Percentiles rank a stretch among this genome's conserved stretches.
phyloP scores from a whole-genome alignment of 2,797 vertebrate species.

The Pitangus sulphuratus region DNA sequence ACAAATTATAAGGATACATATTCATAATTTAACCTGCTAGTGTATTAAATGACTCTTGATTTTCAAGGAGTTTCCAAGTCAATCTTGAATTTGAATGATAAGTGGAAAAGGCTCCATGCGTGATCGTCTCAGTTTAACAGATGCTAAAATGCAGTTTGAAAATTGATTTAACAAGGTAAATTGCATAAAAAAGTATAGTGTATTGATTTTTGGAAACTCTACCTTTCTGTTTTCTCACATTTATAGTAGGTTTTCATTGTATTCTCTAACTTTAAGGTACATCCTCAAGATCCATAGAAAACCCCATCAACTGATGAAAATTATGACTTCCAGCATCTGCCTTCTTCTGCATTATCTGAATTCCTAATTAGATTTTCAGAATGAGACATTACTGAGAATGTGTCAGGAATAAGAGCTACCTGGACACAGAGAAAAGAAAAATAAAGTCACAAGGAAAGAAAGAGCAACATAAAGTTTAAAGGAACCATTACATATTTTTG shows the following conservation, averaged over 20 bases:
- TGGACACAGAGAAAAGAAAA: neutral
- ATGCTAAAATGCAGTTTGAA: neutral
- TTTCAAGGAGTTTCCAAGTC: neutral
- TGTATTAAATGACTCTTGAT: neutral
- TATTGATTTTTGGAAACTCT: neutral
- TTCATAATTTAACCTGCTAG: conserved; percentile 32
- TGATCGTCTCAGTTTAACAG: neutral
- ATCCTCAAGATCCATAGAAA: neutral
- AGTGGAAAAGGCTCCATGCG: neutral
- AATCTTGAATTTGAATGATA: conserved; percentile 29
- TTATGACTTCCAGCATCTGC: neutral
- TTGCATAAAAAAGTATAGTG: neutral
- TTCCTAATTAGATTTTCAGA: neutral
- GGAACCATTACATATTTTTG: neutral
- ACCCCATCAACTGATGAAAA: neutral
- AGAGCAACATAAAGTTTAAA: neutral
- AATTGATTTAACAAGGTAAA: neutral
- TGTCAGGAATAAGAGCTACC: neutral
- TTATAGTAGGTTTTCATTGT: neutral
- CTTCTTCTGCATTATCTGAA: neutral
- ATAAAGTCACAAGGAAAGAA: neutral
- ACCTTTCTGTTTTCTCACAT: neutral
- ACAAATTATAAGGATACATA: conserved; percentile 19
- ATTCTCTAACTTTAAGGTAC: neutral
- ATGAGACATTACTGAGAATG: neutral